These are phyloP conservation scores for Drosophila melanogaster DNA, from an alignment of 1,140 invertebrate genomes.

Conservation along the genomic window DNA sequence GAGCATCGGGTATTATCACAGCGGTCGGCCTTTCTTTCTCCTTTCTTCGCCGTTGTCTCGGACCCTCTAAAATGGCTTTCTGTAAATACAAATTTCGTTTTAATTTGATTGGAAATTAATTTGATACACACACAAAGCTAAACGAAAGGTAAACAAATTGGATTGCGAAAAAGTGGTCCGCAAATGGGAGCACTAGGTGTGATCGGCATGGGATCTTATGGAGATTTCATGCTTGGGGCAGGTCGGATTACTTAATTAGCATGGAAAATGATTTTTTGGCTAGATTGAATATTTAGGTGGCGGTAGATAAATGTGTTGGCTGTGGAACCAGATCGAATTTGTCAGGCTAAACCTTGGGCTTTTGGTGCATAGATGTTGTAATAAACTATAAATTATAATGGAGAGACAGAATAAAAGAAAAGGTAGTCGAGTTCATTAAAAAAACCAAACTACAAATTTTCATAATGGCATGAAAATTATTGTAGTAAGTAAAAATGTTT, in stretches of 20 bases:
- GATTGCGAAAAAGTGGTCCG: slow-evolving; percentile 55
- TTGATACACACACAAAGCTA: slow-evolving; percentile 43
- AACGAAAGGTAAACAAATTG: slow-evolving; percentile 57
- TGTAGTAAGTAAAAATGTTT: slow-evolving; percentile 8
- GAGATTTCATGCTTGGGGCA: slow-evolving; percentile 42
- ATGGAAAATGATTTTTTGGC: slow-evolving; percentile 40
- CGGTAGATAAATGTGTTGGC: slow-evolving; percentile 6
- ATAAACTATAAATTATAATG: slow-evolving; percentile 5
- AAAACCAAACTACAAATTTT: neutral
- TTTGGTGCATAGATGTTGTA: slow-evolving; percentile 22
- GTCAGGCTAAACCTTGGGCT: slow-evolving; percentile 28
- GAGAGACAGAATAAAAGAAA: neutral
- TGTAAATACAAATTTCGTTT: slow-evolving; percentile 59
- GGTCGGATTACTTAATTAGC: slow-evolving; percentile 51
- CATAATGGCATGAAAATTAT: neutral
- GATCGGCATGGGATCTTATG: slow-evolving; percentile 25
- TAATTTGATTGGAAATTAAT: slow-evolving; percentile 74
- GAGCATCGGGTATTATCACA: slow-evolving; percentile 32
- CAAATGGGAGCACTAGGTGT: slow-evolving; percentile 47
- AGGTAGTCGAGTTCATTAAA: neutral
- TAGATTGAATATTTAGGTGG: slow-evolving; percentile 32
- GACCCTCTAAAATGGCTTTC: slow-evolving; percentile 15
- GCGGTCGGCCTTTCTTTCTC: slow-evolving; percentile 22
- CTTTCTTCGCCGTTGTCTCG: slow-evolving; percentile 37
- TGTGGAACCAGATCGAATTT: slow-evolving; percentile 31